Conservation (phyloP, 2,797 vertebrate genomes). For the Otolemur crassicaudatus region DNA sequence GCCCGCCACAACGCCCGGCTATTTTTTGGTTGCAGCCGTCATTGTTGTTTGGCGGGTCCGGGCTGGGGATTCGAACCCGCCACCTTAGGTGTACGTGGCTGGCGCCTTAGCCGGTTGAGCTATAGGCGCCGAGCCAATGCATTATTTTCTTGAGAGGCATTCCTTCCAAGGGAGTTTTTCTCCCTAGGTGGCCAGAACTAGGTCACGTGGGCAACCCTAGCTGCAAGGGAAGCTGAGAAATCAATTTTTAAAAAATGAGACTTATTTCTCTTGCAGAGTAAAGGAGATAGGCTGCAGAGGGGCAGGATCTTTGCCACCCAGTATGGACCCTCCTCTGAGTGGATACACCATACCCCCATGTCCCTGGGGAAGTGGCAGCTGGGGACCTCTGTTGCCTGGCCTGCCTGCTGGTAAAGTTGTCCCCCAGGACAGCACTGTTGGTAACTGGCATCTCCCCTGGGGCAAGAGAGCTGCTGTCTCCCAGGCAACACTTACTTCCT, state of each 20-base stretch:
- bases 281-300: background rate
- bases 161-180: background rate
- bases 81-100: too few relatives aligned
- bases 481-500: background rate
- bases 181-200: background rate
- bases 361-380: background rate
- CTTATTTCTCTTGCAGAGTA: background rate
- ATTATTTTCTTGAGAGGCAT: background rate
- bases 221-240: background rate
- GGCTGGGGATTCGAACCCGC: too few relatives aligned
- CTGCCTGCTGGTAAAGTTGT: background rate
- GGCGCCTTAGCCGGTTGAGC: too few relatives aligned
- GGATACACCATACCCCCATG: accelerated
- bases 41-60: too few relatives aligned
- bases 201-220: background rate
- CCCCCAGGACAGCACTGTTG: background rate
- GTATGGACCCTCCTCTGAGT: background rate
- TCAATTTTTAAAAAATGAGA: background rate
- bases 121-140: too few relatives aligned
- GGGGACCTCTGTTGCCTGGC: background rate
- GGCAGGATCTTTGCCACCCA: background rate
- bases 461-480: accelerated
- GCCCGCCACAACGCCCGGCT: too few relatives aligned
- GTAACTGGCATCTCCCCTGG: background rate
- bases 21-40: too few relatives aligned